These are phyloP conservation scores for Halesus radiatus DNA, from an alignment of 1,140 invertebrate genomes.

Conservation along the genomic window DNA sequence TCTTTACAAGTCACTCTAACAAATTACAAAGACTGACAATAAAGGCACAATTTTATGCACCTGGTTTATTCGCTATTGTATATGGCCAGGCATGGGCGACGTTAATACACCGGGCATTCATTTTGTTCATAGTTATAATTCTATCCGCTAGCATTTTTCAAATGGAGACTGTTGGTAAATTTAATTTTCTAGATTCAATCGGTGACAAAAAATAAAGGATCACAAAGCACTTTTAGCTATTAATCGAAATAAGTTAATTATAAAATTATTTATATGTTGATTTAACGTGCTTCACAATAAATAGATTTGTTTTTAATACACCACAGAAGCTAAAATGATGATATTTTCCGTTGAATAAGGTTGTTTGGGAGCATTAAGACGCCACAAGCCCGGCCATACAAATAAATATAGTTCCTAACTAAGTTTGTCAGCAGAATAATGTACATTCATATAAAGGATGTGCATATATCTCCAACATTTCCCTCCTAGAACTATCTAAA, in stretches of 20 bases:
- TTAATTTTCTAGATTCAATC: too few relatives aligned
- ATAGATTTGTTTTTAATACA: too few relatives aligned
- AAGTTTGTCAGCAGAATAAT: conserved; percentile 32
- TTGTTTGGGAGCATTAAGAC: neutral
- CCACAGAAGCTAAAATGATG: too few relatives aligned
- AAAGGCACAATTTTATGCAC: conserved; percentile 58
- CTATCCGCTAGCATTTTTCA: too few relatives aligned
- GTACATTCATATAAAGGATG: conserved; percentile 42
- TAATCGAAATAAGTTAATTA: too few relatives aligned
- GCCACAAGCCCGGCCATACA: conserved; percentile 21
- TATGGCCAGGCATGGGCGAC: conserved; percentile 46
- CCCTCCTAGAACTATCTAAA: conserved; percentile 33
- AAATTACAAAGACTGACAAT: conserved; percentile 39
- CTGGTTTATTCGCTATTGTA: conserved; percentile 50
- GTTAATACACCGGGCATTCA: neutral
- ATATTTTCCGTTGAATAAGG: too few relatives aligned
- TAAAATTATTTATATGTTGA: too few relatives aligned
- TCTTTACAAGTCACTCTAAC: conserved; percentile 16
- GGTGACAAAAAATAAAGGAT: too few relatives aligned
- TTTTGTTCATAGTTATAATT: too few relatives aligned
- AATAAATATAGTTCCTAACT: conserved; percentile 40
- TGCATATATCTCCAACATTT: conserved; percentile 28
- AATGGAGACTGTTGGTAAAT: too few relatives aligned
- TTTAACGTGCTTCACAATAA: too few relatives aligned
- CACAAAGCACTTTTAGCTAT: too few relatives aligned